Conservation (phyloP, 2,113 vertebrate species). For the Nansenia antarctica region DNA sequence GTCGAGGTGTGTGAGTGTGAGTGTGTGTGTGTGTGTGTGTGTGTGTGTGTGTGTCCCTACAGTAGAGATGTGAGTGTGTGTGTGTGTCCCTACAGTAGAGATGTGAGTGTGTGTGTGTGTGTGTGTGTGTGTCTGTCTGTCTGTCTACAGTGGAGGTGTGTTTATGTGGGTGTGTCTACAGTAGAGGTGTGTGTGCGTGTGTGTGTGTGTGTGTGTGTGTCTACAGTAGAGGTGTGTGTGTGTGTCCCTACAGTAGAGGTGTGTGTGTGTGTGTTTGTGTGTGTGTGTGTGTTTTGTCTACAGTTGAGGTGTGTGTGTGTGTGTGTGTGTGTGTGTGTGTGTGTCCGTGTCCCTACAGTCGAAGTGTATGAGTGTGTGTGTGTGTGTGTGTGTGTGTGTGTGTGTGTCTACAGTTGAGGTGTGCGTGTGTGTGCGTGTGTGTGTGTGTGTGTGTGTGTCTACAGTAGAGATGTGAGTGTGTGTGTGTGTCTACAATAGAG, state of each 20-base stretch:
- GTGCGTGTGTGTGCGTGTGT: too few species aligned
- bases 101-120: not conserved
- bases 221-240: too few species aligned
- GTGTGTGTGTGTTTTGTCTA: too few species aligned
- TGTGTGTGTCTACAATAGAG: too few species aligned
- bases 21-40: conserved; percentile 2
- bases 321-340: not conserved
- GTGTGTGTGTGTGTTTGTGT: not conserved
- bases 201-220: not conserved
- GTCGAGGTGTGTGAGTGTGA: not conserved
- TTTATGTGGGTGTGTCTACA: not conserved
- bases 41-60: not conserved
- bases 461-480: too few species aligned
- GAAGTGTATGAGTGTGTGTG: too few species aligned
- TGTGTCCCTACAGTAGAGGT: too few species aligned
- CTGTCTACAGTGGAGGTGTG: conserved; percentile 5
- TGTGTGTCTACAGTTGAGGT: too few species aligned
- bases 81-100: too few species aligned
- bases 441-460: conserved; percentile 1
- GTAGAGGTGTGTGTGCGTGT: conserved; percentile 21
- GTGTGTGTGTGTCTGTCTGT: conserved; percentile 21
- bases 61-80: not conserved
- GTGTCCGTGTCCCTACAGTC: too few species aligned
- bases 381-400: conserved; percentile 1
- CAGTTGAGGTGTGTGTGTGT: conserved; percentile 7